Evolutionary conservation across 2,888 invertebrate genomes (phyloP), one percentile per base, ranked within the genome.

Genomic region (Tetropium fuscum): DNA sequence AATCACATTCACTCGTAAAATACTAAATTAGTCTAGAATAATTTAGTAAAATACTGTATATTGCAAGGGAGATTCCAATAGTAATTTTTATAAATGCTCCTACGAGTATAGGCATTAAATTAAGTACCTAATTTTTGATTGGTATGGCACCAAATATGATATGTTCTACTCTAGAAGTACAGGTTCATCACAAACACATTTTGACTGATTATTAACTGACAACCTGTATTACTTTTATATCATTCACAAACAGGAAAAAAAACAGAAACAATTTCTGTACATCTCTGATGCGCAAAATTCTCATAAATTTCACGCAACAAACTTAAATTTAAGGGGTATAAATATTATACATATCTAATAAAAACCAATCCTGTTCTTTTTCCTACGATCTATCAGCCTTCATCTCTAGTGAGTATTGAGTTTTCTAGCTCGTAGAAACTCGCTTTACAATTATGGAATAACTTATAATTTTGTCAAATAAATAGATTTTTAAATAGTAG

Each of bases 371-470:
- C 68, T 73, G 63, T 64, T 64, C n/a, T 67, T 64, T 62, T 63
- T 72, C 69, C 70, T 70, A 60, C 64, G 61, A 65, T 70, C 69
- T 71, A 73, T 80, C 80, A 80, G 79, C 79, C 80, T 80, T 80
- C 74, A 69, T 78, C 80, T 80, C 79, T 78, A 75, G 74, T 80
- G 80, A 79, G 79, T 80, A 79, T 78, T 78, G 75, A 73, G 73
- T 61, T 55, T 72, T 62, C 63, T 65, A 64, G 66, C 69, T 73
- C 64, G 62, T 65, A 70, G 69, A 74, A 72, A 74, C 70, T 64
- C 64, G 66, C 53, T 57, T 64, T 67, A 69, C 56, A 73, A 68
- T 69, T 72, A 73, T 76, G 75, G 76, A 75, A 76, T 75, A 75
- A 74, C 74, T 73, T 73, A 72, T 63, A 67, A 61, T 65, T 63